These are phyloP conservation scores for Empidonax alnorum DNA, from an alignment of 2,113 vertebrate genomes.

Conservation along the genomic window DNA sequence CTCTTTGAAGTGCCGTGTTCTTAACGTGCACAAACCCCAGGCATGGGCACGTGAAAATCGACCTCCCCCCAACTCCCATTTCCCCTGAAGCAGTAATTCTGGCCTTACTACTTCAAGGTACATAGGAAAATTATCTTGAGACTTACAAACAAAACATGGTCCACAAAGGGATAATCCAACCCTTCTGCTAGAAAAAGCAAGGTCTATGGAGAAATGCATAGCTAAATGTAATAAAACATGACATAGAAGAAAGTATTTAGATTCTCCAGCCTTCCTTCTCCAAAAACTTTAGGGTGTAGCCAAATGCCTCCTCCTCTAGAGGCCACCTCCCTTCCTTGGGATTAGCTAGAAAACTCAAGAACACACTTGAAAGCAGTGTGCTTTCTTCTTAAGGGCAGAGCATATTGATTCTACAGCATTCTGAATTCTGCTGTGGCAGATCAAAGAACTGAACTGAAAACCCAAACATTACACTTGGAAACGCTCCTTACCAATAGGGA, in stretches of 20 bases:
- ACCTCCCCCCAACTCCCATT: neutral
- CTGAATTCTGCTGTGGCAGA: neutral
- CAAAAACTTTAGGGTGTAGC: neutral
- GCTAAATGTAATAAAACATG: neutral
- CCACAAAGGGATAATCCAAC: neutral
- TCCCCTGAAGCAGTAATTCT: constrained; percentile 2
- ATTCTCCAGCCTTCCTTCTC: constrained; percentile 7
- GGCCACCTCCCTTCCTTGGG: neutral
- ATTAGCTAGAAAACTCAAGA: neutral
- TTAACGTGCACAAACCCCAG: neutral
- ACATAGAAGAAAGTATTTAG: neutral
- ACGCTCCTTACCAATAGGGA: neutral
- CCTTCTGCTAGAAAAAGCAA: constrained; percentile 3
- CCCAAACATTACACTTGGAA: neutral
- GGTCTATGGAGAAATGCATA: neutral
- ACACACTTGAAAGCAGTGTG: neutral
- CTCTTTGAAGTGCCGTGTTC: neutral
- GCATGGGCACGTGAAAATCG: neutral
- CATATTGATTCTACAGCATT: neutral
- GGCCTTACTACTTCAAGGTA: constrained; percentile 9
- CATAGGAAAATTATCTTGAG: neutral
- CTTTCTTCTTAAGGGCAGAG: neutral
- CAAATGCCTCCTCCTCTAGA: neutral
- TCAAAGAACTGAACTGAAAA: neutral
- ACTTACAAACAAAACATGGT: constrained; percentile 21